A percentile compares a stretch with the other conserved stretches of the same genome.
These are phyloP conservation scores for Anolis sagrei DNA, from an alignment of 2,113 vertebrate species.

Conservation along the genomic window DNA sequence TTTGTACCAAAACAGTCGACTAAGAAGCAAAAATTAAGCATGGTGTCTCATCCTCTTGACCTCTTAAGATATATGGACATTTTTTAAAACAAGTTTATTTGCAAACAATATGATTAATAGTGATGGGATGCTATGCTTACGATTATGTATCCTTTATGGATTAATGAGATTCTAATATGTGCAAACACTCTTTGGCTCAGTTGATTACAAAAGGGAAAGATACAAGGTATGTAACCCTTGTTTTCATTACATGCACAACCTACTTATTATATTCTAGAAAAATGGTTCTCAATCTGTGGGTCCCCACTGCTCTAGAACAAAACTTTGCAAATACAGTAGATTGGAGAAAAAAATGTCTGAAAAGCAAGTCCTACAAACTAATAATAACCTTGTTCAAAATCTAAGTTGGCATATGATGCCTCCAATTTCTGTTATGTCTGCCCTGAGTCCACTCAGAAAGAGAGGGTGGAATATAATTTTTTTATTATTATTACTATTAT, in stretches of 20 bases:
- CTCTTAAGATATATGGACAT: constrained; percentile 21
- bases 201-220: not conserved
- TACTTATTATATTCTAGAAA: not conserved
- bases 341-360: not conserved
- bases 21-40: not conserved
- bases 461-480: no score
- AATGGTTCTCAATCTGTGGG: no score
- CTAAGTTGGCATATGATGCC: not conserved
- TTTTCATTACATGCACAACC: constrained; percentile 14
- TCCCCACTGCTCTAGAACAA: no score
- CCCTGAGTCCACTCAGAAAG: no score
- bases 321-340: not conserved
- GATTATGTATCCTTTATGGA: constrained; percentile 12
- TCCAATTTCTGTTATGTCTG: not conserved
- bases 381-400: not conserved
- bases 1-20: constrained; percentile 3
- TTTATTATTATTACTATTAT: no score
- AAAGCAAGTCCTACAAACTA: not conserved
- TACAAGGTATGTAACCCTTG: constrained; percentile 11
- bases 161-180: constrained; percentile 36
- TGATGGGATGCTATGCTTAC: constrained; percentile 30
- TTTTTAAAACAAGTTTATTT: constrained; percentile 17
- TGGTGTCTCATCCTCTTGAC: not conserved
- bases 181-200: constrained; percentile 18
- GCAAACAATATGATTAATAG: constrained; percentile 43